Evolutionary conservation across 2,888 invertebrate genomes (phyloP), one percentile per base, ranked within the genome.

Genomic region (Trisateles emortualis): DNA sequence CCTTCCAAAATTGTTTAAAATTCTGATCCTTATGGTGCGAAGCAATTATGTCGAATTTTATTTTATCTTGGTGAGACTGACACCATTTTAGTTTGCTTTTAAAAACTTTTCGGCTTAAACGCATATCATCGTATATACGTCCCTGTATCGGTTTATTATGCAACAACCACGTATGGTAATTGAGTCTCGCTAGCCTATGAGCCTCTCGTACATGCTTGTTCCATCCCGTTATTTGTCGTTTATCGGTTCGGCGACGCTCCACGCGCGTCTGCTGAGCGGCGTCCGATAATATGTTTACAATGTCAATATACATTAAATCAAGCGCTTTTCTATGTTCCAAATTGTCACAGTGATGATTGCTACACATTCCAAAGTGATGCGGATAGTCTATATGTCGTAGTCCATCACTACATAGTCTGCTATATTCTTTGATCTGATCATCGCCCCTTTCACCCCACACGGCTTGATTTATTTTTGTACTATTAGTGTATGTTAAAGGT

Each of bases 161-260:
- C 24, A 45, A 50, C 13, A 60, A n/a, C 69, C 69, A 69, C 1
- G 32, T 16, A 9, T 59, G 14, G 51, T 58, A 67, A 2, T 33
- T 46, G 3, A 32, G 22, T 35, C 64, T 55, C 13, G 68, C 68
- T 45, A 55, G 44, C 51, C 33, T 24, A 32, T 66, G 61, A 14
- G 64, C 59, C 4, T 32, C 47, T 0, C 47, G 51, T 1, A 69
- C 68, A 29, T 70, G 41, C 3, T 43, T 53, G 33, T 66, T 69
- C 68, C 68, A 70, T 0, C 65, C 64, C 3, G 40, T 11, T 8
- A 65, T 13, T 2, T 35, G 11, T n/a, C 14, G 13, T 36, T 42
- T n/a, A 0, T 11, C 9, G 11, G 33, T 16, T 14, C 6, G 6
- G 8, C 33, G 16, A 3, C 11, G 16, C 11, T n/a, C 3, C 9